Base-by-base conservation (phyloP, 1,140 invertebrate species). In the Orchesella cincta region DNA sequence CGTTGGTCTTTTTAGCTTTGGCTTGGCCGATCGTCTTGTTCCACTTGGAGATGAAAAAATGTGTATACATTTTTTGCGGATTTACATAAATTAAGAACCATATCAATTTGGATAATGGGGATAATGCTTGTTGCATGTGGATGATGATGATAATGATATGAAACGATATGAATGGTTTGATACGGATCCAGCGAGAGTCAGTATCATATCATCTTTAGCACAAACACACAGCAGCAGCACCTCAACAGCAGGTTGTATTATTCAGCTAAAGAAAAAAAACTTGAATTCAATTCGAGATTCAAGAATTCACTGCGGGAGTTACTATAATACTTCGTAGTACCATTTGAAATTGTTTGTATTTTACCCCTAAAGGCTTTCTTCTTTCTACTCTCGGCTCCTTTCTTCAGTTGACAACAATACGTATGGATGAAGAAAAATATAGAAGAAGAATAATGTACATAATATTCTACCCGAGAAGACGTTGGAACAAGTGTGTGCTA, bases 61-160 rank as follows among this genome's bases (percentile, higher is more conserved):
- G n/a, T n/a, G n/a, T n/a, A n/a, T n/a, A 46, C 39, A 46, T 8
- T 46, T 67, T 67, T 29, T 33, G 62, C 62, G 23, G 62, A 67
- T 67, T 67, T 67, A 67, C 62, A 67, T 67, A 67, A 67, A 67
- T 67, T 67, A 67, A 67, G 31, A 31, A 67, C 62, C 31, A 67
- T 67, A 31, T 67, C 62, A 67, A 67, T 67, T 67, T 67, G 31
- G 62, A 31, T 67, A 67, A 67, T 67, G 62, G 62, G 12, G 62
- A 67, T 67, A 67, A 67, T 67, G 62, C 62, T 33, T 33, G 23
- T 29, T 67, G 62, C 62, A 67, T 31, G 62, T 57, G 12, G n/a
- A 57, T 12, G 54, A 18, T 57, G 54, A 57, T 57, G 54, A 57
- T 57, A 57, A 57, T 5, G 23, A 57, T n/a, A 57, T 57, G 54